Base-by-base conservation (phyloP, 2,113 vertebrate species). In the Prolemur simus region DNA sequence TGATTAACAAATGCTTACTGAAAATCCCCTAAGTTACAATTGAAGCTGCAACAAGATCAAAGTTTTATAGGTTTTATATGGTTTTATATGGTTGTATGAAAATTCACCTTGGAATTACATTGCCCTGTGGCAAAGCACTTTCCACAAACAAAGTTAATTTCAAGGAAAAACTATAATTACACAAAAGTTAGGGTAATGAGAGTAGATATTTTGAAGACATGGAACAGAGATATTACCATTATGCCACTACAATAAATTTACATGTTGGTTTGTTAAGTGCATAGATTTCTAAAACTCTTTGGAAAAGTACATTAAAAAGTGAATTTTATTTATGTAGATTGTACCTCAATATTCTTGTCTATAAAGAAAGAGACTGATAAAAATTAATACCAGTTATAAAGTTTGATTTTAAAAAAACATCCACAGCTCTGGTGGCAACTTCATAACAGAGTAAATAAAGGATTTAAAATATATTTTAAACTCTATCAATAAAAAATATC, bases 71-170 rank as follows among this genome's bases (percentile, higher is more conserved):
- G 27, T 92, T 90, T 94, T 83, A 89, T 45, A 63, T 37, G 21
- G 18, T 23, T 27, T 94, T 83, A 89, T 45, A 63, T 37, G 21
- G 18, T 23, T 27, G 7, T 58, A 83, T 52, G 80, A 81, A 94
- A 92, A 94, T 63, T 91, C 18, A 69, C 56, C 37, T 56, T 84
- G 58, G 63, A 89, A 94, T 71, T 58, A 39, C 21, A 10, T 66
- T 73, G 20, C 20, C 27, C 52, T 39, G 1, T 94, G 68, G 68
- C 17, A 77, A 95, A 92, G 60, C 5, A 63, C 23, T 86, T 81
- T 87, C 42, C 37, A 92, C n/a, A 87, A 85, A 63, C 37, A 80
- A 82, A 37, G n/a, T n/a, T 68, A 5, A 94, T 89, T 84, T 94
- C 60, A 82, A 89, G 69, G 27, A 77, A 93, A 94, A 94, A 42